A percentile compares a stretch with the other conserved stretches of the same genome.
phyloP scores from a whole-genome alignment of 2,113 vertebrate species.

The Chlorodrepanis virens region DNA sequence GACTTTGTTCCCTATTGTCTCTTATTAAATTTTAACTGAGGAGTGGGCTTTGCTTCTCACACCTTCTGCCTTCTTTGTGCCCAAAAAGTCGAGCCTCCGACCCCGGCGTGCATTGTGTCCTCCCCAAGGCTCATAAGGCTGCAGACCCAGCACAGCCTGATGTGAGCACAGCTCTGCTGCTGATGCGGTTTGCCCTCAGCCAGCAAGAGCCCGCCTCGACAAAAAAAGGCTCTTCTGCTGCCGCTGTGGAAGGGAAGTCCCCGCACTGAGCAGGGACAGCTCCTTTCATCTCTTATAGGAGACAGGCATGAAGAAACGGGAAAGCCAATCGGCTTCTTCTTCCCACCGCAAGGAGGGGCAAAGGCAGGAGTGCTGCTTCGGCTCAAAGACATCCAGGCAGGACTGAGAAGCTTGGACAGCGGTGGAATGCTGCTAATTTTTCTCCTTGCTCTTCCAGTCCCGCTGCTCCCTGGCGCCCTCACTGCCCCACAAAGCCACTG shows the following conservation, averaged over 20 bases:
- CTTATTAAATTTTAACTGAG: background rate
- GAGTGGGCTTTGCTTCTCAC: background rate
- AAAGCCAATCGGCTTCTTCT: background rate
- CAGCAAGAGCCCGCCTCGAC: background rate
- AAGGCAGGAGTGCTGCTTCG: background rate
- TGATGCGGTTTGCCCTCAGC: background rate
- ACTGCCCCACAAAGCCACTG: too few species aligned
- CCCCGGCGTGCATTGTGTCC: too few species aligned
- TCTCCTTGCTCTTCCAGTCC: too few species aligned
- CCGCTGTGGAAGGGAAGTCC: too few species aligned
- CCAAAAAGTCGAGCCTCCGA: background rate
- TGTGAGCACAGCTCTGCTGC: background rate
- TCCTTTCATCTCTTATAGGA: background rate
- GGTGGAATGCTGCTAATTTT: background rate
- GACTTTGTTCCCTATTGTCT: background rate
- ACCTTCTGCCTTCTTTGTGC: background rate
- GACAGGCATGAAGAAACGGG: background rate
- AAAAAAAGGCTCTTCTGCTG: background rate
- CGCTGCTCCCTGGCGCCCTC: too few species aligned
- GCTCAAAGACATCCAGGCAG: background rate
- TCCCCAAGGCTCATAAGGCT: background rate
- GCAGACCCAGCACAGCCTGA: too few species aligned
- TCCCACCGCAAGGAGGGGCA: background rate
- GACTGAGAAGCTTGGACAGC: background rate
- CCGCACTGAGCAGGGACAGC: background rate